A percentile compares a stretch with the other conserved stretches of the same genome.
Evolutionary conservation across 37 sponge, comb jelly and placozoan species (phyloP).

Genomic region (Hormiphora californensis): DNA sequence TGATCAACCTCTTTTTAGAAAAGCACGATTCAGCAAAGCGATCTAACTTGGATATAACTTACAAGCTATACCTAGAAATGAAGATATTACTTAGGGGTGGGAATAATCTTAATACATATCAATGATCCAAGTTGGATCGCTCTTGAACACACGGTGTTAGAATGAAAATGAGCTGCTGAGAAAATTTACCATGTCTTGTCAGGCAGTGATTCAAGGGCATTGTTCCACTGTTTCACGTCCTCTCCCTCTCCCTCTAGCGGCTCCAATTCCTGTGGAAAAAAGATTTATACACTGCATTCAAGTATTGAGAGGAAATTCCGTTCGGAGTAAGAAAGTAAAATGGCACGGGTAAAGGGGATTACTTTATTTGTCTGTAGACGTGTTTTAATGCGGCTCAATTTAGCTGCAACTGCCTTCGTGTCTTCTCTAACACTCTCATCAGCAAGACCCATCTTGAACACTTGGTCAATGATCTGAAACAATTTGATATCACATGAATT

Average conservation of each 20-base stretch:
- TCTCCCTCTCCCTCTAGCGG: conserved; percentile 54
- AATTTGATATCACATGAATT: no score
- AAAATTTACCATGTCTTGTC: conserved; percentile 36
- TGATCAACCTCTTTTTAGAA: no score
- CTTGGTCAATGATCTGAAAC: conserved; percentile 19
- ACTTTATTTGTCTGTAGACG: conserved; percentile 83
- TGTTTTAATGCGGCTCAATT: conserved; percentile 78
- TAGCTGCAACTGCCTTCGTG: conserved; percentile 61
- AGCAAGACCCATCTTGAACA: background rate
- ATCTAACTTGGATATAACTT: background rate
- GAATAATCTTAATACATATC: no score
- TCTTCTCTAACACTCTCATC: conserved; percentile 65
- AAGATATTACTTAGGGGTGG: background rate
- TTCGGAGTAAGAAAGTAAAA: background rate
- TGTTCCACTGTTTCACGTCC: conserved; percentile 70
- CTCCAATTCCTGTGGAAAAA: conserved; percentile 10
- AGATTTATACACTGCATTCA: background rate
- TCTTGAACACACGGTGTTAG: no score
- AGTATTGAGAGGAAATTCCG: background rate
- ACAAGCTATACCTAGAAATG: background rate
- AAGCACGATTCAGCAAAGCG: no score
- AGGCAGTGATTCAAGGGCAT: conserved; percentile 45
- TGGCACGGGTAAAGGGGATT: background rate
- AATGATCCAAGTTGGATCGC: no score
- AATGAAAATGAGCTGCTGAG: no score